Percentiles rank a stretch among this genome's conserved stretches.
Conservation (phyloP, 2,113 vertebrate species). For the Stegostoma tigrinum region DNA sequence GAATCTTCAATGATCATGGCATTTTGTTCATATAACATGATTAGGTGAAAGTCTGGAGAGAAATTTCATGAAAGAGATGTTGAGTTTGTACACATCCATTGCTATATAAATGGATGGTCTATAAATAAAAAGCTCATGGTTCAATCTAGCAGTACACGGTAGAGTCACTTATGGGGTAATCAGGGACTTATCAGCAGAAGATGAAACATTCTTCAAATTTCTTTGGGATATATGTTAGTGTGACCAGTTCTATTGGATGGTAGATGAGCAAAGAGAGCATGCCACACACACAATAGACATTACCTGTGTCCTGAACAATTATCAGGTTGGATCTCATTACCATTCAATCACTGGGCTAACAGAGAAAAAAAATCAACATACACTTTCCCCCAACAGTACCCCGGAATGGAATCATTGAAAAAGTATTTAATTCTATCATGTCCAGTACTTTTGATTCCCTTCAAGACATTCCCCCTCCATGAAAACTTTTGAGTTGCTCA, state of each 20-base stretch:
- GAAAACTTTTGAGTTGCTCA: background rate
- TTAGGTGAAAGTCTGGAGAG: no score
- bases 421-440: background rate
- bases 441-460: background rate
- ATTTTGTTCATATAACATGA: no score
- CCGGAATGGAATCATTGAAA: background rate
- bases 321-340: background rate
- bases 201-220: background rate
- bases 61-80: no score
- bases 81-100: no score
- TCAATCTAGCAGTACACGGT: no score
- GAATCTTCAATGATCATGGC: no score
- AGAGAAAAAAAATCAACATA: background rate
- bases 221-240: background rate
- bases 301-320: background rate
- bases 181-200: no score
- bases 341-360: background rate
- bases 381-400: background rate
- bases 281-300: background rate
- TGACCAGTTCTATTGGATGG: background rate
- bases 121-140: no score
- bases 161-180: no score
- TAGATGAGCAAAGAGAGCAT: background rate
- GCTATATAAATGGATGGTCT: no score
- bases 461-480: background rate